phyloP scores from a whole-genome alignment of 1,140 invertebrate species.

The Lineus longissimus region DNA sequence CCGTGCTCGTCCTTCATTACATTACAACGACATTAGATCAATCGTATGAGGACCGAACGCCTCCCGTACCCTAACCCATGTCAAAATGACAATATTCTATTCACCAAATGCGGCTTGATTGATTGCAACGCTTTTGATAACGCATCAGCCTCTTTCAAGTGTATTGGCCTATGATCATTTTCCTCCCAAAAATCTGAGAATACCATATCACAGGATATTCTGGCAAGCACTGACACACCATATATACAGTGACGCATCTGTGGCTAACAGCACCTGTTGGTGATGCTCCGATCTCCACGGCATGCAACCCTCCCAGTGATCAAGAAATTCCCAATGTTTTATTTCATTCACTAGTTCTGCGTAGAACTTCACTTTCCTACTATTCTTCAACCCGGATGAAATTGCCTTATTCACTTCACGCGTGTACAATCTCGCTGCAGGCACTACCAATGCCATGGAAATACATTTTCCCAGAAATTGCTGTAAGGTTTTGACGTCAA shows the following conservation, averaged over 20 bases:
- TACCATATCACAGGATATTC: too few relatives aligned
- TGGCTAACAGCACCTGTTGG: not conserved
- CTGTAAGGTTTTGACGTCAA: slow-evolving; percentile 15
- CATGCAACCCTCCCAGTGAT: not conserved
- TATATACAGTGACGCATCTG: not conserved
- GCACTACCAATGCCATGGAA: slow-evolving; percentile 13
- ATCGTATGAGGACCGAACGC: too few relatives aligned
- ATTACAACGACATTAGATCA: too few relatives aligned
- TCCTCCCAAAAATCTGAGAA: not conserved
- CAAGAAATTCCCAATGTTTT: not conserved
- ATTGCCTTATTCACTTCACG: slow-evolving; percentile 17
- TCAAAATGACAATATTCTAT: not conserved
- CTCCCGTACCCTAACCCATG: too few relatives aligned
- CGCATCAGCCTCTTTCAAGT: not conserved
- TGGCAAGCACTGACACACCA: not conserved
- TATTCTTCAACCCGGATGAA: not conserved
- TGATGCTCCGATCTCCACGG: not conserved
- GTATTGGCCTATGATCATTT: not conserved
- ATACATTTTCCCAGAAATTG: slow-evolving; percentile 20
- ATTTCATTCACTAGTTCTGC: too few relatives aligned
- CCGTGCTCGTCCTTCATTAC: too few relatives aligned
- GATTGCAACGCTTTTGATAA: not conserved
- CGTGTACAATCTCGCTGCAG: slow-evolving; percentile 10
- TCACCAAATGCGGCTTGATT: not conserved
- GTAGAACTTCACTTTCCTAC: not conserved